These are phyloP conservation scores for Ectemnius lituratus DNA, from an alignment of 2,888 invertebrate species.

Conservation along the genomic window DNA sequence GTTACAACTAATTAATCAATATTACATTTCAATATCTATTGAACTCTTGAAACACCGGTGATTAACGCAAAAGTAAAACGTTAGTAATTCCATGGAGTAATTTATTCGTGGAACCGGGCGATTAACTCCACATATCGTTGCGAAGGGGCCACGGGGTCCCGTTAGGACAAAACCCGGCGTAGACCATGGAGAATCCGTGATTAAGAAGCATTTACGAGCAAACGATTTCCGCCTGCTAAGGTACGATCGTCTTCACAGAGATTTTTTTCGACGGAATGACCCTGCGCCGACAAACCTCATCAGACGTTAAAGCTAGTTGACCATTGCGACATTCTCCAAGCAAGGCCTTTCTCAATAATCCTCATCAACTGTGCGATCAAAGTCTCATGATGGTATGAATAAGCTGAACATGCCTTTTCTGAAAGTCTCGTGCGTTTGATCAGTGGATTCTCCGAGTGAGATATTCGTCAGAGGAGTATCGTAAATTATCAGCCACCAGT, in stretches of 20 bases:
- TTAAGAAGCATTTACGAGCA: slow-evolving; percentile 9
- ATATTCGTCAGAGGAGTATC: slow-evolving; percentile 25
- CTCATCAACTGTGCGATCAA: no score
- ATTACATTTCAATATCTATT: no score
- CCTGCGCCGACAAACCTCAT: neutral
- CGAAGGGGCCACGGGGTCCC: neutral
- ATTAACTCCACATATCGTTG: slow-evolving; percentile 37
- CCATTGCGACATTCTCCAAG: neutral
- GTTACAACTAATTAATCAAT: no score
- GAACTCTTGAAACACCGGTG: no score
- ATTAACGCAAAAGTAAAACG: no score
- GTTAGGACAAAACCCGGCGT: neutral
- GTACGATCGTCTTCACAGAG: neutral
- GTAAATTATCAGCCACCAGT: slow-evolving; percentile 19
- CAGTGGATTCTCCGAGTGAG: neutral
- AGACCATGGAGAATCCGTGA: slow-evolving; percentile 7
- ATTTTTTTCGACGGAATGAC: slow-evolving; percentile 6
- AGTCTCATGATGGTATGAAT: no score
- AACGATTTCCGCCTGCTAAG: slow-evolving; percentile 9
- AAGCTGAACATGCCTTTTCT: no score
- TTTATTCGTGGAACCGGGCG: slow-evolving; percentile 39
- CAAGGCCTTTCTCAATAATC: no score
- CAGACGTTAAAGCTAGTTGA: neutral
- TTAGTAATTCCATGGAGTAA: slow-evolving; percentile 6
- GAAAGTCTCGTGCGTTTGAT: no score